A percentile compares a stretch with the other conserved stretches of the same genome.
phyloP scores from a whole-genome alignment of 1,140 invertebrate species.

The Caenorhabditis inopinata region DNA sequence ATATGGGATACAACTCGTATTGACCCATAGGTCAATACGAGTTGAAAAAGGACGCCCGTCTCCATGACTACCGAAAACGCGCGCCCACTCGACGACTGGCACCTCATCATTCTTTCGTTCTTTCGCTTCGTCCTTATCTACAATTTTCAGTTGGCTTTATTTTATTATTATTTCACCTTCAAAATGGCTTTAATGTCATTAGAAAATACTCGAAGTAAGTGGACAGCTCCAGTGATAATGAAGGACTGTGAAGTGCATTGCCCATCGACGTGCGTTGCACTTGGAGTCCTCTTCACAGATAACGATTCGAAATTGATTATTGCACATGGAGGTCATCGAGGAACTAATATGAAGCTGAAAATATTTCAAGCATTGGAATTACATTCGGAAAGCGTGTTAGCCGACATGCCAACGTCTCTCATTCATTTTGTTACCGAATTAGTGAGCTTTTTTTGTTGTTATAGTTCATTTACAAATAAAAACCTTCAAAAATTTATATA shows the following conservation, averaged over 20 bases:
- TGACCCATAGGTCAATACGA: too few species aligned
- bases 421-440: background rate
- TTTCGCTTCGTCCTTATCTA: too few species aligned
- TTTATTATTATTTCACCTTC: background rate
- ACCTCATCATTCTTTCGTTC: background rate
- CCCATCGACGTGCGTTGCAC: slow-evolving; percentile 1
- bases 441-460: background rate
- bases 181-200: background rate
- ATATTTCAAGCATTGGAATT: background rate
- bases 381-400: background rate
- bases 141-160: too few species aligned
- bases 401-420: background rate
- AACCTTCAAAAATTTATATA: too few species aligned
- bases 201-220: background rate
- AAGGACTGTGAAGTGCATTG: background rate
- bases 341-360: background rate
- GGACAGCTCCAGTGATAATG: background rate
- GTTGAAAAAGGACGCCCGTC: too few species aligned
- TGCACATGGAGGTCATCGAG: background rate
- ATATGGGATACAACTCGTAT: too few species aligned
- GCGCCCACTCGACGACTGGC: too few species aligned
- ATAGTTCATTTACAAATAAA: too few species aligned
- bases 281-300: background rate
- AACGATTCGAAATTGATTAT: background rate
- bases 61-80: too few species aligned